These are phyloP conservation scores for Carlito syrichta DNA, from an alignment of 2,113 vertebrate species.

Conservation along the genomic window DNA sequence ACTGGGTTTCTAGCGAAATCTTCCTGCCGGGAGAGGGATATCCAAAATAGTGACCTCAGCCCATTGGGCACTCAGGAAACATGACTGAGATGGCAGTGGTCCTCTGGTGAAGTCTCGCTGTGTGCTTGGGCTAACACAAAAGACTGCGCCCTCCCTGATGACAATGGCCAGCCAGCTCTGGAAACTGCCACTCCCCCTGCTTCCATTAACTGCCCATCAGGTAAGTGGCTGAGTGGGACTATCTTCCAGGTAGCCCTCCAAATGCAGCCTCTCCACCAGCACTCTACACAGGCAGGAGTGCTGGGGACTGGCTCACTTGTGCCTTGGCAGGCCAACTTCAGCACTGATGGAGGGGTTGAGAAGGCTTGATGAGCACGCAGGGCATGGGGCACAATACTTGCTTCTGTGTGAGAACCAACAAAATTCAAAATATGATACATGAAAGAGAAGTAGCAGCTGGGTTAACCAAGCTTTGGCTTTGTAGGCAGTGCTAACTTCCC, in stretches of 20 bases:
- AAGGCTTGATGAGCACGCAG: neutral
- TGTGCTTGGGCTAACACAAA: neutral
- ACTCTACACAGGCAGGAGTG: neutral
- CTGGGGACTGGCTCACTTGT: neutral
- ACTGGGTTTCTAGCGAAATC: constrained; percentile 11
- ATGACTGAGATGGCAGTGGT: neutral
- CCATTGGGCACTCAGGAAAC: neutral
- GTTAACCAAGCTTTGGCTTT: neutral
- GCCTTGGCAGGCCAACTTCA: neutral
- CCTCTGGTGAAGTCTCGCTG: neutral
- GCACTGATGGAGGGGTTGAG: neutral
- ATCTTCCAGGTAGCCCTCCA: neutral
- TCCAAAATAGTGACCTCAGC: neutral
- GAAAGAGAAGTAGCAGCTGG: neutral
- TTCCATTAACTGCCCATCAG: neutral
- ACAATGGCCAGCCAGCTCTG: neutral
- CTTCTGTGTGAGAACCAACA: neutral
- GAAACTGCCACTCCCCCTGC: neutral
- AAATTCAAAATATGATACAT: neutral
- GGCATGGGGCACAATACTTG: neutral
- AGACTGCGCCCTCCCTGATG: neutral
- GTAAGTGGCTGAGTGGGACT: constrained; percentile 38
- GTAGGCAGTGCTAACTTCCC: neutral
- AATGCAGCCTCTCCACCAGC: neutral
- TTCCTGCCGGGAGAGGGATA: neutral